These are phyloP conservation scores for Cirrhinus mrigala DNA, from an alignment of 2,797 vertebrate species.

Conservation along the genomic window DNA sequence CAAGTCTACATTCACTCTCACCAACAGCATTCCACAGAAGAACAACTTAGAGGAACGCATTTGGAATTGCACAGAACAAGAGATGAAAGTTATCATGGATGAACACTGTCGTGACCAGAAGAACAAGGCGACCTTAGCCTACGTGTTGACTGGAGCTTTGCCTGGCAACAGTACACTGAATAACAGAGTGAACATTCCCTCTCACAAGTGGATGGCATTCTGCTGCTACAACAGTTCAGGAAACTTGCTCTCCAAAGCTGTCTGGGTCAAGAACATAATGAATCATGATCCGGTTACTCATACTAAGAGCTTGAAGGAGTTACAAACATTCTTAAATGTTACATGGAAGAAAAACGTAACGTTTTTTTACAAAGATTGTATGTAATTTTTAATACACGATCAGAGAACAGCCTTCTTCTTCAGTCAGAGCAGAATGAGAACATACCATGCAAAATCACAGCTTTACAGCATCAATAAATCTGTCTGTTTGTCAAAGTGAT, in stretches of 20 bases:
- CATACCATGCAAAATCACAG: no score
- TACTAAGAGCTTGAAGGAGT: background rate
- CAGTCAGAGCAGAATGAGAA: background rate
- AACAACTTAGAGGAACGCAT: background rate
- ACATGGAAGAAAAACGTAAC: fast-evolving
- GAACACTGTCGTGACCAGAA: background rate
- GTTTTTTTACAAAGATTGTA: background rate
- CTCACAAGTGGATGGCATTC: constrained; percentile 9
- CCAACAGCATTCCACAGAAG: background rate
- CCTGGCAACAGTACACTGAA: fast-evolving
- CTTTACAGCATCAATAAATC: background rate
- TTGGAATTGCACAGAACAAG: background rate
- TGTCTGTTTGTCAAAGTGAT: background rate
- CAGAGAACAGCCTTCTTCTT: background rate
- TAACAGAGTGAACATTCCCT: background rate
- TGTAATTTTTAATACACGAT: background rate
- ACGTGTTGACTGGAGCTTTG: constrained; percentile 9
- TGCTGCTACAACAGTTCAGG: background rate
- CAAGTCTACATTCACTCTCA: background rate
- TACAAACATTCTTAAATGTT: background rate
- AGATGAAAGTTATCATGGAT: background rate
- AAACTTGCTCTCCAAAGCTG: background rate
- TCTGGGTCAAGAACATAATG: background rate
- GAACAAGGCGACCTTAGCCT: background rate
- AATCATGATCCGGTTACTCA: fast-evolving